Evolutionary conservation across 2,113 vertebrate genomes (phyloP).

Genomic region (Eupsittula cactorum): DNA sequence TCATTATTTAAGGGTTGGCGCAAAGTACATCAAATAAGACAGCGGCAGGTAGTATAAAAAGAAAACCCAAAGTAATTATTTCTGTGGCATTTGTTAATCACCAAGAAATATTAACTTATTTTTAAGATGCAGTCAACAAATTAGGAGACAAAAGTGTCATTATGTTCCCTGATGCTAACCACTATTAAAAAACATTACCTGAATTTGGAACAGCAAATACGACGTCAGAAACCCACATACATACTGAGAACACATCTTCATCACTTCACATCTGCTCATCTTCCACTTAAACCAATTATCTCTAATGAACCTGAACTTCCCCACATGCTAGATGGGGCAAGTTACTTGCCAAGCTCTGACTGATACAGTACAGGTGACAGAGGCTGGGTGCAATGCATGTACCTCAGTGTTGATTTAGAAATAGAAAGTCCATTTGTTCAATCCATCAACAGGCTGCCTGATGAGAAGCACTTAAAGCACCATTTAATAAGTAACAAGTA

Average conservation of each 20-base stretch:
- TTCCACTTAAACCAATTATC: background rate
- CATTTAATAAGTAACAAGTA: background rate
- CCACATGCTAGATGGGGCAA: background rate
- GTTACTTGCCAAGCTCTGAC: background rate
- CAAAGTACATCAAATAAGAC: background rate
- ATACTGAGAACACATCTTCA: background rate
- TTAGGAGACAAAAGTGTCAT: background rate
- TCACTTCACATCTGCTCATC: background rate
- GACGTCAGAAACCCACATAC: rapidly evolving
- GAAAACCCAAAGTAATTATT: background rate
- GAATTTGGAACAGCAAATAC: background rate
- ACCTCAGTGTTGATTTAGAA: background rate
- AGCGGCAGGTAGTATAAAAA: background rate
- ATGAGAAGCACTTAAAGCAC: background rate
- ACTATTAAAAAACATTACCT: background rate
- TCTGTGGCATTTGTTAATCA: background rate
- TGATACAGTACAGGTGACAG: background rate
- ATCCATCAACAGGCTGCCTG: background rate
- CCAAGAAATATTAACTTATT: background rate
- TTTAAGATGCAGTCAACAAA: background rate
- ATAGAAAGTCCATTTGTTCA: background rate
- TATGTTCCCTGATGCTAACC: background rate
- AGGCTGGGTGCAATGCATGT: background rate
- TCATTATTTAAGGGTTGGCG: background rate
- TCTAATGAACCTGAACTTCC: background rate